Evolutionary conservation across 2,797 vertebrate species (phyloP), one percentile per base, ranked within the genome.

Genomic region (Galagoides demidoff): DNA sequence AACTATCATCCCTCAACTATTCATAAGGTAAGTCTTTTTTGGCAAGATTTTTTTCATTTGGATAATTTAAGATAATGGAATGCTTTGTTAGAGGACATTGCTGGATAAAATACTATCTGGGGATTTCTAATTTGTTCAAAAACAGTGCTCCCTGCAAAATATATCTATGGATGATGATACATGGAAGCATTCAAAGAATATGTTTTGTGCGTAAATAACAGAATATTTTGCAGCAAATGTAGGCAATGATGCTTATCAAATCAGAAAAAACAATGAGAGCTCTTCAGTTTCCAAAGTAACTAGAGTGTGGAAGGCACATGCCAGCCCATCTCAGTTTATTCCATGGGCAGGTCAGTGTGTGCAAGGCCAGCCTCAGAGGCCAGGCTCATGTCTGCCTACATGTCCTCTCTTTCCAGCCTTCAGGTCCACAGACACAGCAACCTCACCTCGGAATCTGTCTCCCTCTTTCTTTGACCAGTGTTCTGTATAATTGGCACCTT

Each of bases 371-470:
- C 63, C 39, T 31, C 7, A 0, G 37, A 20, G 34, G 7, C 79
- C 10, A 2, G 45, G 29, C 19, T 27, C 39, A 7, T 29, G 25
- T 27, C 39, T 2, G 0, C 3, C 17, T 0, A 52, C 14, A 3
- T 25, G 39, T 29, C 34, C n/a, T 43, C 19, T 64, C 9, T 4
- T 9, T 29, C 64, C 34, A 31, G 64, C 55, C 71, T 43, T 57
- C 57, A 0, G 13, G 7, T 31, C 14, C 27, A 8, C 31, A 11
- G 8, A 27, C 2, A 77, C 5, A 34, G 23, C 29, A 13, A 17
- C 11, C n/a, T 63, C 23, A 2, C 0, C 0, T 8, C 19, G 31
- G 17, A 39, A 4, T 12, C 29, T 5, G 0, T 39, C n/a, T 6
- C 31, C 17, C 2, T 4, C 13, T 5, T 22, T 52, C 20, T 61